Evolutionary conservation across 2,797 vertebrate genomes (phyloP).

Genomic region (Chaunax sp.): DNA sequence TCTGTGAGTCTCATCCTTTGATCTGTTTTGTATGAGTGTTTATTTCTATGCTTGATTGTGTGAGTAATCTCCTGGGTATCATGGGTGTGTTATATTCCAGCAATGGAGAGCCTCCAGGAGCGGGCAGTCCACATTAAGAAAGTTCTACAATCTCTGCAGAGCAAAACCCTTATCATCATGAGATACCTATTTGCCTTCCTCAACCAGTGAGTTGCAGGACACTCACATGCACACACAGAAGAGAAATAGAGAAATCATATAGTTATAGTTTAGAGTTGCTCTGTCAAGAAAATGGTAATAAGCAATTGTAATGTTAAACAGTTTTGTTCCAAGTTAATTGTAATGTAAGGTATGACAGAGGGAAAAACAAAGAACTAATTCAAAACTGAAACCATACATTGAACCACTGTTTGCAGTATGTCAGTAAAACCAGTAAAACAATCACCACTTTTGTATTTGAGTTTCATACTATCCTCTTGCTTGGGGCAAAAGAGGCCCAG

Average conservation of each 20-base stretch:
- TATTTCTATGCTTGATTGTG: constrained; percentile 28
- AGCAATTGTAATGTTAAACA: neutral
- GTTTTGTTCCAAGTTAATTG: neutral
- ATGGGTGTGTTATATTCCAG: constrained; percentile 75
- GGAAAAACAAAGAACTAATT: neutral
- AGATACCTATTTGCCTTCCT: constrained; percentile 99
- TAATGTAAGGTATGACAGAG: neutral
- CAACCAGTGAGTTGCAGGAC: constrained; percentile 90
- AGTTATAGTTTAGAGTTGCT: neutral
- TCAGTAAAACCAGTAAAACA: neutral
- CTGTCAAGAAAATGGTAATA: neutral
- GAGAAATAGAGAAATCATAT: neutral
- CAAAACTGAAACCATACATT: neutral
- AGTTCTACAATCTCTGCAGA: constrained; percentile 89
- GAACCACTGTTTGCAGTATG: neutral
- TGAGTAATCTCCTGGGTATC: constrained; percentile 39
- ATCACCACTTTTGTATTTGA: neutral
- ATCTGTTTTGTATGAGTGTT: constrained; percentile 19
- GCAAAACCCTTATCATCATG: constrained; percentile 94
- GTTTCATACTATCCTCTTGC: constrained; percentile 1
- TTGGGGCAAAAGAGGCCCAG: neutral
- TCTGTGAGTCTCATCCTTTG: constrained; percentile 87
- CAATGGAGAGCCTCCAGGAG: constrained; percentile 95
- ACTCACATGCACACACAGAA: neutral
- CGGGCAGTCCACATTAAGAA: constrained; percentile 93